Evolutionary conservation across 2,797 vertebrate genomes (phyloP).

Genomic region (Centroberyx gerrardi): DNA sequence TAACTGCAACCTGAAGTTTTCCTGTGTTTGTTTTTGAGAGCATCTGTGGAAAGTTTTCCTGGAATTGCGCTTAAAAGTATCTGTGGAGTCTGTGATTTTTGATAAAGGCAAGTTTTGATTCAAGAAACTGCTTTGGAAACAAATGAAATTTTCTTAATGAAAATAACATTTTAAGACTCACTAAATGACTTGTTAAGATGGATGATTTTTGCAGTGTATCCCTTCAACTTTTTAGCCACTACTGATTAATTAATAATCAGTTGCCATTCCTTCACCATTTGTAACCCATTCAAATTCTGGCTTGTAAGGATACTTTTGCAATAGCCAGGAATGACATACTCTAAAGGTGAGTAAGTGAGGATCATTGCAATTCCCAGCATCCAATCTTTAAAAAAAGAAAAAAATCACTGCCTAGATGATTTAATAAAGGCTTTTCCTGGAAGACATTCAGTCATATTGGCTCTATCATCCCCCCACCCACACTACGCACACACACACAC

Average conservation of each 20-base stretch:
- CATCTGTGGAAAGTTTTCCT: no score
- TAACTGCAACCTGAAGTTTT: no score
- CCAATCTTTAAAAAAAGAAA: no score
- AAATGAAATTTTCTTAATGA: constrained; percentile 20
- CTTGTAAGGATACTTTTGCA: constrained; percentile 20
- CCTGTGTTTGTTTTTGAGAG: no score
- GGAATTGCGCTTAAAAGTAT: no score
- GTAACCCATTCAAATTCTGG: constrained; percentile 6
- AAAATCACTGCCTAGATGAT: no score
- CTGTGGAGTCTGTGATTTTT: no score
- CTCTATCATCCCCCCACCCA: no score
- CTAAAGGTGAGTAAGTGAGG: neutral
- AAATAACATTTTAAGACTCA: constrained; percentile 3
- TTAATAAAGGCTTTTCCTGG: no score
- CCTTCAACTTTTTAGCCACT: constrained; percentile 32
- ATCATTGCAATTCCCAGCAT: neutral
- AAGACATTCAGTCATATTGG: no score
- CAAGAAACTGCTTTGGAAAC: no score
- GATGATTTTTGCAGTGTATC: constrained; percentile 25
- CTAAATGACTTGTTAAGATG: constrained; percentile 6
- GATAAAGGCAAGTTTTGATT: no score
- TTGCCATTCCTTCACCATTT: constrained; percentile 25
- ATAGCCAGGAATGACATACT: constrained; percentile 13
- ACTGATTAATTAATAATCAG: constrained; percentile 29
- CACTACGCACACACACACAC: neutral